These are phyloP conservation scores for Drosophila dives DNA, from an alignment of 2,888 invertebrate species.

Conservation along the genomic window DNA sequence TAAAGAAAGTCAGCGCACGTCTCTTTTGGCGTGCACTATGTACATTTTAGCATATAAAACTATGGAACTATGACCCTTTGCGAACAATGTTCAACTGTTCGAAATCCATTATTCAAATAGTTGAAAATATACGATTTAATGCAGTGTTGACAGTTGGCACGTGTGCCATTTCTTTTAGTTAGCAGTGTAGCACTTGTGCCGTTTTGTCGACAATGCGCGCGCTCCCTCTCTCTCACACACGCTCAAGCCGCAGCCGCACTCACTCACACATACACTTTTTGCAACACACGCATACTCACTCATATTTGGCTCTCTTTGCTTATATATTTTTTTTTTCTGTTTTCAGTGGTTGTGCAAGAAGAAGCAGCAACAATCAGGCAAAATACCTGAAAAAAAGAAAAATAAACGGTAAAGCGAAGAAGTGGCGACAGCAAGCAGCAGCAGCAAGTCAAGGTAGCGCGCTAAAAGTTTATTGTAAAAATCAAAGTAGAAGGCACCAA, in stretches of 20 bases:
- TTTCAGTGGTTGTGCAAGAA: constrained; percentile 83
- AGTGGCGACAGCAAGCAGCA: constrained; percentile 76
- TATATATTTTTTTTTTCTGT: constrained; percentile 73
- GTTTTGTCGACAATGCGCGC: constrained; percentile 79
- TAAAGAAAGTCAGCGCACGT: constrained; percentile 52
- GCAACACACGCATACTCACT: constrained; percentile 57
- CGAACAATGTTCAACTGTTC: neutral
- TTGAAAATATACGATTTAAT: constrained; percentile 1
- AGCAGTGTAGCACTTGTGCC: constrained; percentile 73
- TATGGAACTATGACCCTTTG: neutral
- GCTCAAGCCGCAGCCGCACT: constrained; percentile 63
- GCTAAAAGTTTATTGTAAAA: constrained; percentile 81
- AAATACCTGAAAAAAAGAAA: constrained; percentile 78
- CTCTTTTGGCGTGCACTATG: neutral
- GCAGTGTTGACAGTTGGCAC: constrained; percentile 27
- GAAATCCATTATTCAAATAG: neutral
- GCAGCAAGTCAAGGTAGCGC: constrained; percentile 67
- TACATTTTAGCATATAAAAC: neutral
- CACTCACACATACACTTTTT: constrained; percentile 55
- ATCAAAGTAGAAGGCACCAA: constrained; percentile 68
- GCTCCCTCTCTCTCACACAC: constrained; percentile 67
- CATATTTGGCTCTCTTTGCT: constrained; percentile 71
- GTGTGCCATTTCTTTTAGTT: constrained; percentile 51
- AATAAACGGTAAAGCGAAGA: constrained; percentile 84
- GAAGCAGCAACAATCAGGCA: constrained; percentile 80